Percentiles rank a stretch among this genome's conserved stretches.
Conservation (phyloP, 2,113 vertebrate genomes). For the Macheiramphus alcinus region DNA sequence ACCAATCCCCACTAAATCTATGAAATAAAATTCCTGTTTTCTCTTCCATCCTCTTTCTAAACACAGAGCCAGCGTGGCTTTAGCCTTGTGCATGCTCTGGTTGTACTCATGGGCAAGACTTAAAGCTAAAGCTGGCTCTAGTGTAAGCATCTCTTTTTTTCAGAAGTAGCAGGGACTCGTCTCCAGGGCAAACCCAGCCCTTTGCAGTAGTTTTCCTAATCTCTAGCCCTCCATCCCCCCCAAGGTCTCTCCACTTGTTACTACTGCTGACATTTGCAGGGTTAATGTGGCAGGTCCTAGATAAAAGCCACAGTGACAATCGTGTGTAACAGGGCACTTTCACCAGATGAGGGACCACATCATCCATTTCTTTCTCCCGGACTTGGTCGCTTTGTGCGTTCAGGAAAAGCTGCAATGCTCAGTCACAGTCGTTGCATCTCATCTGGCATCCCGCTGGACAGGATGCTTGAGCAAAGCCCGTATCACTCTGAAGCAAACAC, state of each 20-base stretch:
- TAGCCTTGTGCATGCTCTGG: neutral
- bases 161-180: neutral
- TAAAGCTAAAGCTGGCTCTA: neutral
- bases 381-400: neutral
- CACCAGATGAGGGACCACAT: slow-evolving; percentile 38
- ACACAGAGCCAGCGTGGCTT: neutral
- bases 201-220: neutral
- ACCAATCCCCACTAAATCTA: neutral
- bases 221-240: neutral
- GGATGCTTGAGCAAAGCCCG: neutral
- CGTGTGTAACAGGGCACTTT: neutral
- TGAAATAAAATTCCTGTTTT: neutral
- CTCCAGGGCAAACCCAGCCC: neutral
- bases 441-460: fast-evolving
- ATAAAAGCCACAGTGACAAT: neutral
- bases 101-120: neutral
- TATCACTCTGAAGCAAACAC: neutral
- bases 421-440: fast-evolving
- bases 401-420: neutral
- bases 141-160: neutral
- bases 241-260: neutral
- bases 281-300: neutral
- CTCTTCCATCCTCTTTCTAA: neutral
- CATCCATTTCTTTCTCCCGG: neutral
- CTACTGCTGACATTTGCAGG: neutral